Evolutionary conservation across 2,797 vertebrate species (phyloP).

Genomic region (Periophthalmus magnuspinnatus): DNA sequence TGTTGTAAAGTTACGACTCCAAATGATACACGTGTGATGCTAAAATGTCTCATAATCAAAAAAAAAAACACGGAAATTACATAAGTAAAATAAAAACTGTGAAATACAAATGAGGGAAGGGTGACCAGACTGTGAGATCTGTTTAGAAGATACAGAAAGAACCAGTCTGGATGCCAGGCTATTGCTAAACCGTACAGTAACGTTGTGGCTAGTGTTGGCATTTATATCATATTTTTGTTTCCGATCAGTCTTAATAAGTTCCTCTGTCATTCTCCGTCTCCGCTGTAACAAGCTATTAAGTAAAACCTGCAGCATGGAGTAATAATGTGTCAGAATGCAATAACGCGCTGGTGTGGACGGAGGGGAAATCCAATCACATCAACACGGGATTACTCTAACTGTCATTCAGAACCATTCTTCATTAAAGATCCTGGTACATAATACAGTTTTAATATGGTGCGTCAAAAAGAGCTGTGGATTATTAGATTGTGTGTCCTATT

Average conservation of each 20-base stretch:
- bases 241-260: conserved; percentile 41
- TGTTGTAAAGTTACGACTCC: no score
- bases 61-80: no score
- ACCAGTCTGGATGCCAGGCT: no score
- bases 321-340: conserved; percentile 49
- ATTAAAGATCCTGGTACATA: conserved; percentile 7
- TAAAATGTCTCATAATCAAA: no score
- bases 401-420: conserved; percentile 35
- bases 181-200: no score
- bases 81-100: no score
- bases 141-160: no score
- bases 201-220: background rate
- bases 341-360: conserved; percentile 32
- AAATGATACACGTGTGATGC: no score
- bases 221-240: background rate
- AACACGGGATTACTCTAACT: conserved; percentile 38
- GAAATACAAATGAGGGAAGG: no score
- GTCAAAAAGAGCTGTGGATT: background rate
- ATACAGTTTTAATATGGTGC: conserved; percentile 15
- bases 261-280: conserved; percentile 33
- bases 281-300: conserved; percentile 50
- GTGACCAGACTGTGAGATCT: no score
- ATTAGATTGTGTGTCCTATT: background rate
- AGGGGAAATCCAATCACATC: conserved; percentile 50
- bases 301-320: conserved; percentile 40